Evolutionary conservation across 2,888 invertebrate genomes (phyloP).

Genomic region (Nasonovia ribisnigri): DNA sequence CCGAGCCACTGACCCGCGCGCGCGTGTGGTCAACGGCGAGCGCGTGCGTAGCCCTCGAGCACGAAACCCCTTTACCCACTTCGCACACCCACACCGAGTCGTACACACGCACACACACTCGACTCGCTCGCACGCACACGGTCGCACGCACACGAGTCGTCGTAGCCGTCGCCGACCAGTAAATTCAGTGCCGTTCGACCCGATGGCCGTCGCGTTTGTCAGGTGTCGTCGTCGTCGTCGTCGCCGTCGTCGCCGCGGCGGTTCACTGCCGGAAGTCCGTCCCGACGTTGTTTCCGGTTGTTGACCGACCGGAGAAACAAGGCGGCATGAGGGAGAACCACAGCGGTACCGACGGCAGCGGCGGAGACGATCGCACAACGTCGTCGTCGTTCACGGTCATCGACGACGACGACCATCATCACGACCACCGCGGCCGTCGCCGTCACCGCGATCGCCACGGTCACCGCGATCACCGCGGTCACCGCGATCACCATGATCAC

Average conservation of each 20-base stretch:
- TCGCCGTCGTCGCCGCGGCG: background rate
- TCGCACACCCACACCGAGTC: conserved; percentile 66
- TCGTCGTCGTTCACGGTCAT: conserved; percentile 63
- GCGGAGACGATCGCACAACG: conserved; percentile 24
- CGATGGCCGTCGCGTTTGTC: conserved; percentile 67
- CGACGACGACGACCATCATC: background rate
- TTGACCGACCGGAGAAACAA: background rate
- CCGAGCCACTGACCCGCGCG: conserved; percentile 58
- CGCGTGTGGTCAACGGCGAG: conserved; percentile 54
- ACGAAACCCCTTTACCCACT: conserved; percentile 67
- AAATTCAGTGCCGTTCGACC: conserved; percentile 69
- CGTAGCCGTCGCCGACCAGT: conserved; percentile 70
- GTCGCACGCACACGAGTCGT: background rate
- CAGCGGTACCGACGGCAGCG: conserved; percentile 3
- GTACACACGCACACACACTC: background rate
- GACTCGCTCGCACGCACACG: background rate
- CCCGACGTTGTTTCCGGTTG: background rate
- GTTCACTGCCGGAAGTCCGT: background rate
- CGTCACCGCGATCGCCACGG: conserved; percentile 67
- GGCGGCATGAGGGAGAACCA: background rate
- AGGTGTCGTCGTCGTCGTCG: conserved; percentile 60
- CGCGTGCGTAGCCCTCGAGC: conserved; percentile 68
- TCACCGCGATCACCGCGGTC: conserved; percentile 69
- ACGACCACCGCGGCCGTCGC: background rate
- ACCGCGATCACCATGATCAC: conserved; percentile 68